These are phyloP conservation scores for Diacarnus erythraeanus DNA, from an alignment of 37 sponge, comb jelly and placozoan genomes.

Conservation along the genomic window DNA sequence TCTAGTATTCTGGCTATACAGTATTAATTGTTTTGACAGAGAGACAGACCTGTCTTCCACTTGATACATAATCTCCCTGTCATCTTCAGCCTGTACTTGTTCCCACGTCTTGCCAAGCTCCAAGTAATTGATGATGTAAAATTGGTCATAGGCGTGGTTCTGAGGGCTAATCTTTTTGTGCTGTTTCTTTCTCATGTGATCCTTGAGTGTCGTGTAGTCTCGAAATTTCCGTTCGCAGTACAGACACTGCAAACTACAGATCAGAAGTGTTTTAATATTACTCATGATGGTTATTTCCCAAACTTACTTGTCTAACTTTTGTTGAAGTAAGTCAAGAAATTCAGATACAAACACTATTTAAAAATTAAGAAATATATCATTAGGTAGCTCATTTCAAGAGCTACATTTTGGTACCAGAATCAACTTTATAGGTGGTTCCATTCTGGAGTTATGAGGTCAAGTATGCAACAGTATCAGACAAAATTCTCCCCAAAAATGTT, in stretches of 20 bases:
- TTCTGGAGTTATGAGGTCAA: no score
- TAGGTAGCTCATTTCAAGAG: no score
- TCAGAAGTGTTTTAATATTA: background rate
- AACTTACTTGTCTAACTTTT: slow-evolving; percentile 62
- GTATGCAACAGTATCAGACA: background rate
- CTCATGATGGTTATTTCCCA: background rate
- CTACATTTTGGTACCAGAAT: no score
- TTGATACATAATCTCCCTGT: slow-evolving; percentile 19
- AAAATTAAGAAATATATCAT: background rate
- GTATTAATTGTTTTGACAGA: no score
- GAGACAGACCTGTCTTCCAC: background rate
- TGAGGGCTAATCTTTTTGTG: slow-evolving; percentile 84
- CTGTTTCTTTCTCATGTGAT: slow-evolving; percentile 96
- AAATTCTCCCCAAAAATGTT: background rate
- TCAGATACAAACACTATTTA: slow-evolving; percentile 64
- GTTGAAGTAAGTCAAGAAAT: slow-evolving; percentile 60
- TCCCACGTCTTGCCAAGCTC: slow-evolving; percentile 72
- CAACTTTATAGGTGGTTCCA: no score
- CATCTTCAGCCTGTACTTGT: slow-evolving; percentile 56
- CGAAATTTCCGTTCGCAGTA: slow-evolving; percentile 84
- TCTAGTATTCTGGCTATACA: no score
- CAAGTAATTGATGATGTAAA: slow-evolving; percentile 89
- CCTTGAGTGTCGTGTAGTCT: slow-evolving; percentile 80
- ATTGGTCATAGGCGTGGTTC: slow-evolving; percentile 84
- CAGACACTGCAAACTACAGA: slow-evolving; percentile 69